These are phyloP conservation scores for Drosophila takahashii DNA, from an alignment of 1,140 invertebrate genomes.

Conservation along the genomic window DNA sequence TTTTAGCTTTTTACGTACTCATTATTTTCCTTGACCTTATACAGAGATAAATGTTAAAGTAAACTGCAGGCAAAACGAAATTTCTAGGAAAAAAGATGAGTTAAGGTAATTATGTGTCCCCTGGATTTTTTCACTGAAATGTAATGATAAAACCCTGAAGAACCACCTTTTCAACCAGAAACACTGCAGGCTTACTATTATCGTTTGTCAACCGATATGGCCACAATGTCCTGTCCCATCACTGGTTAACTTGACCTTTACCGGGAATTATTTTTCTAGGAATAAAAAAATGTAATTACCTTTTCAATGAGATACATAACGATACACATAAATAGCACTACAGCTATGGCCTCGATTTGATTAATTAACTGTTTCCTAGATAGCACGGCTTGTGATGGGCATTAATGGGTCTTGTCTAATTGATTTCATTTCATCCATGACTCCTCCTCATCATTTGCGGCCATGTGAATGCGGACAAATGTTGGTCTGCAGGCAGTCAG, in stretches of 20 bases:
- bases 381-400: conserved; percentile 4
- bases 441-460: conserved; percentile 8
- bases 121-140: not conserved
- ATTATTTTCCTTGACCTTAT: not conserved
- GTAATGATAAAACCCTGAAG: not conserved
- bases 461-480: conserved; percentile 38
- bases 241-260: too few relatives aligned
- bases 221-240: too few relatives aligned
- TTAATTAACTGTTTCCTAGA: conserved; percentile 51
- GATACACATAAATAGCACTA: too few relatives aligned
- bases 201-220: too few relatives aligned
- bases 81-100: not conserved
- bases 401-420: conserved; percentile 42
- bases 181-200: too few relatives aligned
- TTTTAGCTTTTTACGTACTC: too few relatives aligned
- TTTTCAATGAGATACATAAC: too few relatives aligned
- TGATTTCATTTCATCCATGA: conserved; percentile 27
- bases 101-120: conserved; percentile 8
- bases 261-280: too few relatives aligned
- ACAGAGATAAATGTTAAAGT: not conserved
- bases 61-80: not conserved
- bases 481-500: conserved; percentile 13
- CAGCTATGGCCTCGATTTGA: conserved; percentile 29
- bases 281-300: too few relatives aligned
- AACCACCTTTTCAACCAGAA: not conserved